phyloP scores from a whole-genome alignment of 2,797 vertebrate genomes.

The Myotis findleyi region DNA sequence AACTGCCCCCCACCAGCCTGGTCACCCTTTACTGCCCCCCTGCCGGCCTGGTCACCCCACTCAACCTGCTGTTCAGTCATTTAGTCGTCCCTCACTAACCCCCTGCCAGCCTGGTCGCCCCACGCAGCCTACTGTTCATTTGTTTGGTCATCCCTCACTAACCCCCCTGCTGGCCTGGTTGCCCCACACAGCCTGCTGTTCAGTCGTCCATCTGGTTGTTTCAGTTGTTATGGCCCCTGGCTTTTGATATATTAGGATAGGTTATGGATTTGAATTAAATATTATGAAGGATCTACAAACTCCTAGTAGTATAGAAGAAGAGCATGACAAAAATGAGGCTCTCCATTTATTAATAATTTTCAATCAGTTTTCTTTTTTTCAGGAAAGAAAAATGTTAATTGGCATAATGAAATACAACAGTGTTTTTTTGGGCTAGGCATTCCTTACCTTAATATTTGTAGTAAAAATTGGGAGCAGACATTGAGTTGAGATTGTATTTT shows the following conservation, averaged over 20 bases:
- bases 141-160: too few species aligned
- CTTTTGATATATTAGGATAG: neutral
- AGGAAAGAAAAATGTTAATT: neutral
- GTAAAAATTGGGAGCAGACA: neutral
- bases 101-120: too few species aligned
- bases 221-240: too few species aligned
- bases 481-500: neutral
- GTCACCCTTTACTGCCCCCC: too few species aligned
- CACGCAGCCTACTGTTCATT: too few species aligned
- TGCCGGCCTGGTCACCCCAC: too few species aligned
- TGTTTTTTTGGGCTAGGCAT: rapidly evolving
- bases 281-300: neutral
- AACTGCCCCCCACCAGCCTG: too few species aligned
- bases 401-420: neutral
- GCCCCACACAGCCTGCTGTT: too few species aligned
- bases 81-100: too few species aligned
- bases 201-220: too few species aligned
- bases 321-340: neutral
- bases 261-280: neutral
- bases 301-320: neutral
- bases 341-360: neutral
- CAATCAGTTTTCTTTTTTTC: neutral
- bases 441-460: neutral
- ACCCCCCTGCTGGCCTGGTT: too few species aligned
- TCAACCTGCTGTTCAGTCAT: too few species aligned